These are phyloP conservation scores for Agonopterix heracliana DNA, from an alignment of 2,888 invertebrate species.

Conservation along the genomic window DNA sequence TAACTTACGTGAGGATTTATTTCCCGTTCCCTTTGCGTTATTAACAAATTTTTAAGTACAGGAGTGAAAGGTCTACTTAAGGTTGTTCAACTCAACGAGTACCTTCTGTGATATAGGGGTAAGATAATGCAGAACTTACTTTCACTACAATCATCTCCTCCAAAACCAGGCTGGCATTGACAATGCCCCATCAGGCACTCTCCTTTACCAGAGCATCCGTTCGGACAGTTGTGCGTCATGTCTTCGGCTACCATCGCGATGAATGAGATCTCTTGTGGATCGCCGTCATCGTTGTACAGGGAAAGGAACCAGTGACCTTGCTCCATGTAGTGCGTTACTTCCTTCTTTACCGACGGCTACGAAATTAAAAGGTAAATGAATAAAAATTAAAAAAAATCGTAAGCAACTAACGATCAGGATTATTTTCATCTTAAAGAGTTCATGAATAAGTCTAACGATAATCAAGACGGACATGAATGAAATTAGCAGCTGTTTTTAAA, in stretches of 20 bases:
- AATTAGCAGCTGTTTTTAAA: no score
- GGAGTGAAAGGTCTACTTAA: no score
- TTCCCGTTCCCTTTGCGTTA: background rate
- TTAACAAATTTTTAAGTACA: no score
- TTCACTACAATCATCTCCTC: conserved; percentile 97
- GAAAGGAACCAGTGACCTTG: conserved; percentile 98
- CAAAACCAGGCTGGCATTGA: conserved; percentile 97
- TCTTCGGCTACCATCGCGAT: conserved; percentile 90
- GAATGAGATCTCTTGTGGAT: conserved; percentile 90
- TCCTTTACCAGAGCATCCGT: conserved; percentile 97
- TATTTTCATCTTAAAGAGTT: background rate
- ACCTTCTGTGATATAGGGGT: no score
- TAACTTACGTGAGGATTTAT: background rate
- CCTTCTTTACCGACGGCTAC: conserved; percentile 91
- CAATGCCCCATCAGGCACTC: conserved; percentile 97
- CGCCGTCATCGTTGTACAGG: conserved; percentile 96
- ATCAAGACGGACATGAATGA: background rate
- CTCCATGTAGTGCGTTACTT: conserved; percentile 96
- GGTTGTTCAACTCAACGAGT: no score
- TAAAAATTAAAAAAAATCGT: conserved; percentile 1
- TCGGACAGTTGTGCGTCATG: conserved; percentile 96
- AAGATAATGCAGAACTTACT: conserved; percentile 78
- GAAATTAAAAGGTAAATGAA: conserved; percentile 15
- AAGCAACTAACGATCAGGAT: background rate
- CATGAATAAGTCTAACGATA: background rate